phyloP scores from a whole-genome alignment of 2,888 invertebrate species.

The Himalopsyche tibetana region DNA sequence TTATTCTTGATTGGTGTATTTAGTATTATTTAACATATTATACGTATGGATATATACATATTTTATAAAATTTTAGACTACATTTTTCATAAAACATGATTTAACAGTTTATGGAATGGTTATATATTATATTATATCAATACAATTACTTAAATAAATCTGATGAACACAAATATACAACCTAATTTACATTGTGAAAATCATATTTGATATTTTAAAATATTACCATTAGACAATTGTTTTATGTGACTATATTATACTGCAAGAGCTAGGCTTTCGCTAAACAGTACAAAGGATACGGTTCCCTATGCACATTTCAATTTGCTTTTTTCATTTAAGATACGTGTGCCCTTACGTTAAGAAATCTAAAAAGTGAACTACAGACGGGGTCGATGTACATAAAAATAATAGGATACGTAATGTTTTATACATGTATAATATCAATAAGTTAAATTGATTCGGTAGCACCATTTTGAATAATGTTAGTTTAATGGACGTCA shows the following conservation, averaged over 20 bases:
- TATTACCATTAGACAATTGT: slow-evolving; percentile 2
- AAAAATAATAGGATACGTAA: slow-evolving; percentile 52
- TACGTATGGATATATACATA: slow-evolving; percentile 34
- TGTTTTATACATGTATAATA: slow-evolving; percentile 49
- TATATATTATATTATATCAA: slow-evolving; percentile 2
- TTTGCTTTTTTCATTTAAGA: slow-evolving; percentile 22
- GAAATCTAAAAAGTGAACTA: slow-evolving; percentile 34
- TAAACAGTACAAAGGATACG: not conserved
- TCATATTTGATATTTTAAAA: slow-evolving; percentile 10
- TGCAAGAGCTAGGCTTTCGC: slow-evolving; percentile 15
- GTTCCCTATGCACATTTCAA: not conserved
- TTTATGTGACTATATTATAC: slow-evolving; percentile 4
- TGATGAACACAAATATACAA: slow-evolving; percentile 34
- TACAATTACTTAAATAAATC: slow-evolving; percentile 26
- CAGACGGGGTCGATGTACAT: slow-evolving; percentile 27
- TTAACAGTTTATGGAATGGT: slow-evolving; percentile 31
- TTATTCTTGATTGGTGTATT: slow-evolving; percentile 23
- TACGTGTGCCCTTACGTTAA: slow-evolving; percentile 31
- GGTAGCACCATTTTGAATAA: slow-evolving; percentile 57
- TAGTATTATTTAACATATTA: slow-evolving; percentile 20
- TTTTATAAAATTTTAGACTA: slow-evolving; percentile 26
- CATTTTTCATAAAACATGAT: slow-evolving; percentile 26
- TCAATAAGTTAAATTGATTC: slow-evolving; percentile 54
- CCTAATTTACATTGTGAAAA: slow-evolving; percentile 1
- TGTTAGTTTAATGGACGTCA: slow-evolving; percentile 51